Base-by-base conservation (phyloP, 2,888 invertebrate species). In the Sinelater perroti region DNA sequence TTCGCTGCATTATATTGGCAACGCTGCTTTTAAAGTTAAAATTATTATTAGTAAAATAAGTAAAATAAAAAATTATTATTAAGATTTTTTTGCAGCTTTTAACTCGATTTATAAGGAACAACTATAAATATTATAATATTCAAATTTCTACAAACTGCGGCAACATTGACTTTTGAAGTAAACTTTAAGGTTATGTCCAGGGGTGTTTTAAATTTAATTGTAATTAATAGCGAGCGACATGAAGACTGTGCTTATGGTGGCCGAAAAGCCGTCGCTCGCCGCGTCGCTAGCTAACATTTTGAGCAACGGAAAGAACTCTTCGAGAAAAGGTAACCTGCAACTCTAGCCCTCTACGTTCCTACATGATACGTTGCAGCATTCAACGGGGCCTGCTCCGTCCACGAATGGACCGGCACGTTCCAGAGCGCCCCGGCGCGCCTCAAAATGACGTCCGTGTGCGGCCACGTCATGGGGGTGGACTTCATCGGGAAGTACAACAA, bases 361-460 rank as follows among this genome's bases (percentile, higher is more conserved):
- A 24, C 14, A 20, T 30, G 21, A 3, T 14, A 18, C 30, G 17
- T 68, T 71, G 11, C 67, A 91, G 96, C 92, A 50, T 86, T 89
- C 35, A 96, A 93, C 79, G 90, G 91, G 36, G 92, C 94, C 1
- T 97, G 97, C 79, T 90, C 93, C 0, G 87, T 98, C 0, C 94
- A 97, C 73, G 98, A 99, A 79, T 99, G 97, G 93, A 85, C 82
- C 46, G 96, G 95, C 0, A 82, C 80, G 1, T 95, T 97, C 73
- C 85, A 83, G 63, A 87, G 86, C 61, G 86, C 87, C 68, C 81
- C 81, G 2, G 90, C 89, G 0, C 83, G 83, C 55, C 95, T 88
- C 75, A 95, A 93, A 80, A 97, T 99, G 93, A 99, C 98, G 1
- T 97, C 97, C 0, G 99, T 99, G 0, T 99, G 97, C 77, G 99